These are phyloP conservation scores for Ophion obscuratus DNA, from an alignment of 2,888 invertebrate species.

Conservation along the genomic window DNA sequence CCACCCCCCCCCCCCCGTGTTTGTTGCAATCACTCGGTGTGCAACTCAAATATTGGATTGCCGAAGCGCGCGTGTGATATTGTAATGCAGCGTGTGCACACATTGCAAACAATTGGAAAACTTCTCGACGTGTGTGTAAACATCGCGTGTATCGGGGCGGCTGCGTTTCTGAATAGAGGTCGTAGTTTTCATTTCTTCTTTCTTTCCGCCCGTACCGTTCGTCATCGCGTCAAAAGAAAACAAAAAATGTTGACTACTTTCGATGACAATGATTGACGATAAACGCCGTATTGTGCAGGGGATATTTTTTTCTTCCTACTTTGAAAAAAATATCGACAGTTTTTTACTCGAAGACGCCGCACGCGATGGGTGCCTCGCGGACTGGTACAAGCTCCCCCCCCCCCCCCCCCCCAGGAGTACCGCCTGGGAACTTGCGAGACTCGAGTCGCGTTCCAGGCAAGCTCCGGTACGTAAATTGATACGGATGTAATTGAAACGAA, in stretches of 20 bases:
- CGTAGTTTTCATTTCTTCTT: not conserved
- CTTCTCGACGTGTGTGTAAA: not conserved
- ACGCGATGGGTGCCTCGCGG: not conserved
- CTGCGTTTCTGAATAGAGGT: not conserved
- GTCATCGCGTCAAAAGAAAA: not conserved
- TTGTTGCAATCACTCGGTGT: slow-evolving; percentile 45
- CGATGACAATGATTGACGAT: not conserved
- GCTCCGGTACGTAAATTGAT: not conserved
- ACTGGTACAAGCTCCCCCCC: not conserved
- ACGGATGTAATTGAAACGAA: not conserved
- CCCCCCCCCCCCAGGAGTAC: not conserved
- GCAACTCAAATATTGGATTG: slow-evolving; percentile 55
- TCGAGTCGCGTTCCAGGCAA: not conserved
- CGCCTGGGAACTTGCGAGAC: not conserved
- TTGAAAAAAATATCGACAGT: not conserved
- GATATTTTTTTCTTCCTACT: not conserved
- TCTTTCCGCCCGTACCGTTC: not conserved
- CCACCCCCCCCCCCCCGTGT: not conserved
- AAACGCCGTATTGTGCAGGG: not conserved
- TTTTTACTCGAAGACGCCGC: not conserved
- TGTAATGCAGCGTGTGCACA: slow-evolving; percentile 12
- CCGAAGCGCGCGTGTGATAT: slow-evolving; percentile 22
- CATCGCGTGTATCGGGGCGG: not conserved
- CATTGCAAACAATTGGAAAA: not conserved
- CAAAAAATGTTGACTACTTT: not conserved